Base-by-base conservation (phyloP, 2,113 vertebrate genomes). In the Tinamus guttatus region DNA sequence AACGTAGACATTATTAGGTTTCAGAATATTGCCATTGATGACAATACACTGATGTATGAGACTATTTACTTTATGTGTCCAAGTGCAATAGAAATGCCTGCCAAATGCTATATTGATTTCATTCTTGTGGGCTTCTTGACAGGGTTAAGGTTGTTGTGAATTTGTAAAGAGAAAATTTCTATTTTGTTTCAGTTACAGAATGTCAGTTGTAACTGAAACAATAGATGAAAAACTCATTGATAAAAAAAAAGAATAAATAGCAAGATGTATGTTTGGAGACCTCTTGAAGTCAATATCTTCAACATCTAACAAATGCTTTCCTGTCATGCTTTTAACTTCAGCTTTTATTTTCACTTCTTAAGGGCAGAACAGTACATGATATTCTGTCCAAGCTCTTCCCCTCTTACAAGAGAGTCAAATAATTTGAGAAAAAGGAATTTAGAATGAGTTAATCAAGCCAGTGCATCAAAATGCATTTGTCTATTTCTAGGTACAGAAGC, bases 181-280 rank as follows among this genome's bases (percentile, higher is more conserved):
- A 28, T 4, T 65, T 91, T 89, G 59, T 91, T 88, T 82, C 67
- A 52, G 73, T 69, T 80, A 52, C 25, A 22, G 51, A 78, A 70
- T 28, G 32, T n/a, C 51, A 63, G 2, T 75, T 70, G 82, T 27
- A 86, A 52, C 75, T 1, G 0, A 82, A 94, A 85, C 24, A 17
- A 63, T 89, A 91, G 89, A 96, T 10, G 27, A 76, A 90, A 54
- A 73, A 83, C 58, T 70, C 52, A 91, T 94, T 89, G 81, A 73
- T 70, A 78, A 77, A 80, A 76, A 80, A 76, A 80, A 81, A 63
- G 22, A 56, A 9, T 27, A 60, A 92, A 78, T 58, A 78, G 76
- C 25, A 71, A 76, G 38, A 49, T 81, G 9, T 65, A 65, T 78
- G 67, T 89, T 34, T 15, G 19, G 25, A 68, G 68, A 86, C 25